Conservation (phyloP, 2,797 vertebrate genomes). For the Enteromius fasciolatus region DNA sequence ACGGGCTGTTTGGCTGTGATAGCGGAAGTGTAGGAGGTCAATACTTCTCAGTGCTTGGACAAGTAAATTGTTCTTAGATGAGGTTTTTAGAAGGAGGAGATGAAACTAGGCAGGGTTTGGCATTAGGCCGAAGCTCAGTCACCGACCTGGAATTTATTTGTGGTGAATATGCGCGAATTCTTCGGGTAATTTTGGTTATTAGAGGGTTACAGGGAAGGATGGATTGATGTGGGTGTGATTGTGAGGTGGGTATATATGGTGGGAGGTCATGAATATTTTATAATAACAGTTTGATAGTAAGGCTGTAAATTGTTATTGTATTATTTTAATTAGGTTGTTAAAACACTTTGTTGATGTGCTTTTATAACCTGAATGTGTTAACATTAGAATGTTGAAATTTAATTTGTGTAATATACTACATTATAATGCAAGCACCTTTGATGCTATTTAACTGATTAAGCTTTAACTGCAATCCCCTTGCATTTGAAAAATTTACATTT, state of each 20-base stretch:
- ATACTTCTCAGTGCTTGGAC: conserved; percentile 63
- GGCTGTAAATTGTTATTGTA: not conserved
- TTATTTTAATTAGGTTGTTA: not conserved
- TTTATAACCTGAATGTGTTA: not conserved
- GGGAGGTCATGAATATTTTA: conserved; percentile 24
- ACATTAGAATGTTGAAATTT: not conserved
- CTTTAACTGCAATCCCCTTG: not conserved
- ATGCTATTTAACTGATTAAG: not conserved
- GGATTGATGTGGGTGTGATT: conserved; percentile 32
- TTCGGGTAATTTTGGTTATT: not conserved
- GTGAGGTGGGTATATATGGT: conserved; percentile 22
- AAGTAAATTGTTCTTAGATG: conserved; percentile 50
- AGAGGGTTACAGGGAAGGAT: conserved; percentile 19
- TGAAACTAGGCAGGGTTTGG: not conserved
- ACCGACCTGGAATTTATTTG: not conserved
- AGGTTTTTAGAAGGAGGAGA: conserved; percentile 10
- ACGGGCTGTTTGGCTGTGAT: conserved; percentile 78
- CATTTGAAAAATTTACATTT: not conserved
- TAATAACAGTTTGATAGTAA: not conserved
- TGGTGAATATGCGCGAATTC: not conserved
- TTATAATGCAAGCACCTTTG: not conserved
- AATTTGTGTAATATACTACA: not conserved
- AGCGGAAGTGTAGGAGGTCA: conserved; percentile 74
- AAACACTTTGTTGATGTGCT: not conserved
- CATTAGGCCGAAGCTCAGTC: not conserved